Conservation (phyloP, 2,797 vertebrate species). For the Danio choprae region DNA sequence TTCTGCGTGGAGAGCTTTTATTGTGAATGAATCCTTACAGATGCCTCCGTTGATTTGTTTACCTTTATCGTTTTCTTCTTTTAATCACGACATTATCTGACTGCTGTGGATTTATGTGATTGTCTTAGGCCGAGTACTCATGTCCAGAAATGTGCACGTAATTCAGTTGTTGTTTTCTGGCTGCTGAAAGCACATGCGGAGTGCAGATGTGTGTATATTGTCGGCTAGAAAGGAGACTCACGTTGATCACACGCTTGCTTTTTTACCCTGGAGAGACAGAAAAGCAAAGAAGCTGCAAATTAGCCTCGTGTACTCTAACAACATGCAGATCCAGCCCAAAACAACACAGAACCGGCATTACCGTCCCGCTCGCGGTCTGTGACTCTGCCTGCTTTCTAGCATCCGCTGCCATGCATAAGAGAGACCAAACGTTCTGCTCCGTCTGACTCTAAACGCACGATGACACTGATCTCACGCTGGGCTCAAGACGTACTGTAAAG, state of each 20-base stretch:
- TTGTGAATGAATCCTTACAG: conserved; percentile 12
- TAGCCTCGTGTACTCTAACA: conserved; percentile 21
- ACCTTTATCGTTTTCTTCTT: not conserved
- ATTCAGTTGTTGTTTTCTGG: conserved; percentile 4
- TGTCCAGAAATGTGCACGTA: conserved; percentile 30
- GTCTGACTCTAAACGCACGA: conserved; percentile 12
- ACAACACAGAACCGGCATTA: conserved; percentile 49
- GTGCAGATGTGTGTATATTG: conserved; percentile 44
- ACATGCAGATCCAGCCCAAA: conserved; percentile 11
- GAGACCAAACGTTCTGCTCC: conserved; percentile 9
- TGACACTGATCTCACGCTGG: not conserved
- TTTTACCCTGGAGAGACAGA: conserved; percentile 33
- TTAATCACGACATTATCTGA: not conserved
- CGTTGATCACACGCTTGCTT: conserved; percentile 21
- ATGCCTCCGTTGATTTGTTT: not conserved
- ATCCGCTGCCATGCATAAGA: not conserved
- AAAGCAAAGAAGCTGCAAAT: conserved; percentile 39
- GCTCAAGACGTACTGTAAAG: not conserved
- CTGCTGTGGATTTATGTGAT: conserved; percentile 8
- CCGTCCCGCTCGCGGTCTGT: conserved; percentile 19
- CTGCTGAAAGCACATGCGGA: conserved; percentile 25
- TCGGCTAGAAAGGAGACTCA: conserved; percentile 41
- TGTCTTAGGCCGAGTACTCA: conserved; percentile 1
- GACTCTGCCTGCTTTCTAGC: conserved; percentile 14
- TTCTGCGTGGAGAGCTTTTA: conserved; percentile 8